phyloP scores from a whole-genome alignment of 2,888 invertebrate genomes.

The Nephrotoma flavescens region DNA sequence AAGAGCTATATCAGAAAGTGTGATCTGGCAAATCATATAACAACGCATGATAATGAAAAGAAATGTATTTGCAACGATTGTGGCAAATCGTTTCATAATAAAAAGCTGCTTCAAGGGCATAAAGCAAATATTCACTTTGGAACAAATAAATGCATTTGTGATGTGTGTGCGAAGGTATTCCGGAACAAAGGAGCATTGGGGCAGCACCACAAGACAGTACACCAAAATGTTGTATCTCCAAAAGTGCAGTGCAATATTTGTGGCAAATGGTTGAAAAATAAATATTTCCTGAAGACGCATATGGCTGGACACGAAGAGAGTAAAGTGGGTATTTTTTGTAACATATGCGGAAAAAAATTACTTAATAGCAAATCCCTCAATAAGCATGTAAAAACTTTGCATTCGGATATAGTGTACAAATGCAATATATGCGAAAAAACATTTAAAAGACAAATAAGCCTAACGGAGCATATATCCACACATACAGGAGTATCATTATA shows the following conservation, averaged over 20 bases:
- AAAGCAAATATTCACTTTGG: conserved; percentile 17
- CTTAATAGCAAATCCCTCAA: conserved; percentile 11
- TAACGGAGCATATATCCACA: conserved; percentile 13
- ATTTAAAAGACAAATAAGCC: conserved; percentile 10
- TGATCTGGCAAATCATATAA: background rate
- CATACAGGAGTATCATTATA: conserved; percentile 13
- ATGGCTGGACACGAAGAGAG: conserved; percentile 5
- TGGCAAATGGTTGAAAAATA: background rate
- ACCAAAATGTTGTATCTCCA: conserved; percentile 14
- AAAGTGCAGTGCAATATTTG: conserved; percentile 10
- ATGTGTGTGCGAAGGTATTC: conserved; percentile 29
- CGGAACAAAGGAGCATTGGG: conserved; percentile 25
- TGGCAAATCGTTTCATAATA: conserved; percentile 17
- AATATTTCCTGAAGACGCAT: conserved; percentile 20
- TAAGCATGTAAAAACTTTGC: conserved; percentile 11
- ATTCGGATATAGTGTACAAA: conserved; percentile 6
- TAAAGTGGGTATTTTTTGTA: conserved; percentile 6
- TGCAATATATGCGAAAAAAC: conserved; percentile 11
- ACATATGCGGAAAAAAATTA: conserved; percentile 9
- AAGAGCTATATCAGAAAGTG: background rate
- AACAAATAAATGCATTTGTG: conserved; percentile 3
- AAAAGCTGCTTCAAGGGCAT: conserved; percentile 19
- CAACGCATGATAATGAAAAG: conserved; percentile 13
- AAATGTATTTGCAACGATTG: conserved; percentile 23
- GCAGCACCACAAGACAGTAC: conserved; percentile 20